Evolutionary conservation across 2,888 invertebrate species (phyloP).

Genomic region (Timema podura): DNA sequence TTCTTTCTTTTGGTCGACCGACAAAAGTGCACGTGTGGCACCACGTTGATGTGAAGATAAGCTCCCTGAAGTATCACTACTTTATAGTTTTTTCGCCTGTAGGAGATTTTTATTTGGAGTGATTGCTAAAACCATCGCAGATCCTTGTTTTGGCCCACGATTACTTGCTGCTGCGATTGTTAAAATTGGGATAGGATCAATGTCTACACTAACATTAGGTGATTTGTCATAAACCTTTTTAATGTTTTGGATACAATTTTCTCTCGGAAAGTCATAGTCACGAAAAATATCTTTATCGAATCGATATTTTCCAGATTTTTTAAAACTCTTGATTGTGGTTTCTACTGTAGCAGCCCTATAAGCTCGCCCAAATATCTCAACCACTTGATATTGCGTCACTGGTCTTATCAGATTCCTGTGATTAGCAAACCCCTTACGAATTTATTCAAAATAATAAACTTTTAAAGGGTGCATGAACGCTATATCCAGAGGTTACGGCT

Average conservation of each 20-base stretch:
- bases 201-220: constrained; percentile 2
- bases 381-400: background rate
- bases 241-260: background rate
- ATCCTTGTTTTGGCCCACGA: constrained; percentile 9
- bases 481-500: background rate
- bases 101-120: constrained; percentile 7
- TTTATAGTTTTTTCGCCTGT: background rate
- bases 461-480: constrained; percentile 7
- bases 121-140: background rate
- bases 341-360: background rate
- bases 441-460: background rate
- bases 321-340: background rate
- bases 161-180: background rate
- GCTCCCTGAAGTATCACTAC: no score
- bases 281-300: background rate
- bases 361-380: background rate
- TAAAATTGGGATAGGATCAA: background rate
- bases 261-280: background rate
- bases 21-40: no score
- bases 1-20: no score
- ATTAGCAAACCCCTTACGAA: background rate
- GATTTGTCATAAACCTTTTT: background rate
- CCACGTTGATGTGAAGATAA: no score
- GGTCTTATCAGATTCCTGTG: background rate
- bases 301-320: background rate